Base-by-base conservation (phyloP, 2,888 invertebrate genomes). In the Microctonus brassicae region DNA sequence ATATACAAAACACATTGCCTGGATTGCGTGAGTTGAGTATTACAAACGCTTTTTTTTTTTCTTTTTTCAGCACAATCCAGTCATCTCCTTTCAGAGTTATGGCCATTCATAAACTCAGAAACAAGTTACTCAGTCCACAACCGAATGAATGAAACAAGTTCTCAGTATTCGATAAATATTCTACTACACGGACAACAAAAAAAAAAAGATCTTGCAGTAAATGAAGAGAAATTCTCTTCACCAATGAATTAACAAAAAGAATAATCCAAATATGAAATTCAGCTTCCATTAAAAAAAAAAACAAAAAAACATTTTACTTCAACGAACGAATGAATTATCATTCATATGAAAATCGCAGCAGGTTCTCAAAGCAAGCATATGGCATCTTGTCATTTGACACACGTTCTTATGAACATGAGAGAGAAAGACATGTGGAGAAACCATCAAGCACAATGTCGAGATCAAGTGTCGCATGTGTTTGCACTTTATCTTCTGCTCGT, bases 401-500 rank as follows among this genome's bases (percentile, higher is more conserved):
- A 39, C 39, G 13, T 39, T 2, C n/a, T 39, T 39, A n/a, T 39
- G n/a, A 39, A 39, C 63, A 17, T 4, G 63, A 33, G 60, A 24
- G 53, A 65, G 63, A 33, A 53, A 24, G 53, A 65, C 73, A 73
- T 71, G 60, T 73, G 52, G 52, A 20, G 11, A 20, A 26, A 6
- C 36, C 39, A 22, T 20, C 7, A 11, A 22, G 52, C 11, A 22
- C 52, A 53, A 53, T 53, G 61, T 63, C 24, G 65, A 69, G 66
- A 72, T 67, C 74, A 60, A 74, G 69, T 65, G 69, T 67, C 70
- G 70, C 69, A 74, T 63, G 69, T 74, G 67, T 74, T 72, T 33
- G 58, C 63, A 66, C 33, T 63, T 63, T 63, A 57, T 26, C 24
- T 55, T 26, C 13, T 24, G 3, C n/a, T n/a, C n/a, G n/a, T n/a